Conservation (phyloP, 2,888 invertebrate genomes). For the Psococerastis gibbosa region DNA sequence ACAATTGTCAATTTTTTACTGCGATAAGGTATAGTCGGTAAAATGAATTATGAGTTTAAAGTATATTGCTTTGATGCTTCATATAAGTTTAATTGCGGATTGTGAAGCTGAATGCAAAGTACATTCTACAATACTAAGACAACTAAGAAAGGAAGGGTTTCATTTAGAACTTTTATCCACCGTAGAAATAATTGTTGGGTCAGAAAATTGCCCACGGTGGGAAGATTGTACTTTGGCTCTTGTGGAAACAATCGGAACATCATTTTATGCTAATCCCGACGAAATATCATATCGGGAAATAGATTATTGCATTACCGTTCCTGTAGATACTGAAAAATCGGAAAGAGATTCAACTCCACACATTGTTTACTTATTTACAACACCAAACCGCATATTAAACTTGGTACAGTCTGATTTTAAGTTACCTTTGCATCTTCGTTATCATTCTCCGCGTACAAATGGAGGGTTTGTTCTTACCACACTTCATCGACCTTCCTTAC, state of each 20-base stretch:
- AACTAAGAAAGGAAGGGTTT: slow-evolving; percentile 3
- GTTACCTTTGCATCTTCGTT: slow-evolving; percentile 1
- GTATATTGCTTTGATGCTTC: too few relatives aligned
- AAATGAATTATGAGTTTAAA: too few relatives aligned
- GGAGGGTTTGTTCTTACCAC: not conserved
- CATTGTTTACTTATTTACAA: not conserved
- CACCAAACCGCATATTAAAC: not conserved
- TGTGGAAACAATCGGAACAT: not conserved
- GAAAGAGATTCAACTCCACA: not conserved
- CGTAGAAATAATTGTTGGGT: not conserved
- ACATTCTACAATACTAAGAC: slow-evolving; percentile 1
- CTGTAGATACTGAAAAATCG: not conserved
- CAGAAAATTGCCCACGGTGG: not conserved
- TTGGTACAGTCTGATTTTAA: slow-evolving; percentile 1
- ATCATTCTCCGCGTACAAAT: not conserved
- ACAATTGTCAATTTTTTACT: too few relatives aligned
- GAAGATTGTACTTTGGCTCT: not conserved
- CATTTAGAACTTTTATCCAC: not conserved
- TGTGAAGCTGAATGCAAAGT: too few relatives aligned
- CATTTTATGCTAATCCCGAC: slow-evolving; percentile 1
- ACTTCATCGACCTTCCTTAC: not conserved
- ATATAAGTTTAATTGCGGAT: too few relatives aligned
- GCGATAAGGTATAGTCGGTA: too few relatives aligned
- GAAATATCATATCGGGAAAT: not conserved
- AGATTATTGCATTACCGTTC: not conserved